phyloP scores from a whole-genome alignment of 2,797 vertebrate species.

The Ctenochaetus hawaiiensis region DNA sequence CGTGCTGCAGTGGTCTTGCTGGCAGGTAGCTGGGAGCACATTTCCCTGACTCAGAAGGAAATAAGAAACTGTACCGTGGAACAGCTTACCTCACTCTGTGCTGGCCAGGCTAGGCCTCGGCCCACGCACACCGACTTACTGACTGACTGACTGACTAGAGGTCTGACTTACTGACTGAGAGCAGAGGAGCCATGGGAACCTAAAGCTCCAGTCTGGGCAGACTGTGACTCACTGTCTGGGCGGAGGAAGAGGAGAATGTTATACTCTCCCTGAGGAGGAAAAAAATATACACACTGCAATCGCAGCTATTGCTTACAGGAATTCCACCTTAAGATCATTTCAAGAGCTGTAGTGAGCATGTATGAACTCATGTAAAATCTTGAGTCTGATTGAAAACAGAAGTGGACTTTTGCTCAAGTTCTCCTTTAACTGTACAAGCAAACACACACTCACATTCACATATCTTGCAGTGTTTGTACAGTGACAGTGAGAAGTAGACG shows the following conservation, averaged over 20 bases:
- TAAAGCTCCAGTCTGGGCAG: constrained; percentile 57
- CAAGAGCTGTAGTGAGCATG: too few species aligned
- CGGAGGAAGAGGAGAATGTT: constrained; percentile 56
- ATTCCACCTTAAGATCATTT: constrained; percentile 31
- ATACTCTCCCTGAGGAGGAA: constrained; percentile 52
- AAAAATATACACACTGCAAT: constrained; percentile 25
- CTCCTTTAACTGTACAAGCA: constrained; percentile 11
- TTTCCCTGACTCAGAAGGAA: constrained; percentile 78
- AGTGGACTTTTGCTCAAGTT: constrained; percentile 23
- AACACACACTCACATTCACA: constrained; percentile 16
- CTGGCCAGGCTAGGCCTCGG: constrained; percentile 60
- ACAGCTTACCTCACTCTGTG: constrained; percentile 78
- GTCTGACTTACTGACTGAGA: constrained; percentile 66
- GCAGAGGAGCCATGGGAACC: constrained; percentile 73
- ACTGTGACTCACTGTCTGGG: constrained; percentile 84
- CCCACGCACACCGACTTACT: constrained; percentile 68
- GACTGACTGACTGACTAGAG: constrained; percentile 55
- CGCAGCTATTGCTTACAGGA: constrained; percentile 10
- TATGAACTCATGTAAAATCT: constrained; percentile 17
- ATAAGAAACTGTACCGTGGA: constrained; percentile 72
- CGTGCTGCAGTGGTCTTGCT: constrained; percentile 43
- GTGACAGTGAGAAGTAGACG: constrained; percentile 56
- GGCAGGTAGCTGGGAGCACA: constrained; percentile 50
- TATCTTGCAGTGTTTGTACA: constrained; percentile 71
- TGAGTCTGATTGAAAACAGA: constrained; percentile 49